Conservation (phyloP, 2,113 vertebrate species). For the Eubucco bourcierii region DNA sequence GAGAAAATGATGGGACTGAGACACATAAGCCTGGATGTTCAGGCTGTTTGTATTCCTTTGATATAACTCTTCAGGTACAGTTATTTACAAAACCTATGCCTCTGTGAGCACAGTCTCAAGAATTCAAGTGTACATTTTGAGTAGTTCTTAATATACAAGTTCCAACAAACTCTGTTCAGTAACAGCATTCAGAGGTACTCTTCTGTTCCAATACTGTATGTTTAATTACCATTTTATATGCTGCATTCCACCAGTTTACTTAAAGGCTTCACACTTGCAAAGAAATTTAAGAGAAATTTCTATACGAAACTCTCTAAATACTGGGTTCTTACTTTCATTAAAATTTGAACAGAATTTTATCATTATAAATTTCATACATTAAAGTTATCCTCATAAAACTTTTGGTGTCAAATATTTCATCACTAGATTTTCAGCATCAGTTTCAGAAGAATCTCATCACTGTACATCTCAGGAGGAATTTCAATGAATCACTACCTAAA, state of each 20-base stretch:
- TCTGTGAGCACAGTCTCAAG: background rate
- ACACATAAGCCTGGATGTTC: background rate
- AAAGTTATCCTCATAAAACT: background rate
- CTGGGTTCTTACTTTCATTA: background rate
- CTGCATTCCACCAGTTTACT: background rate
- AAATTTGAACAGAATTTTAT: background rate
- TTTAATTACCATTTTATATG: background rate
- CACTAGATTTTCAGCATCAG: background rate
- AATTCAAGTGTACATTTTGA: background rate
- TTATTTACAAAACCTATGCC: background rate
- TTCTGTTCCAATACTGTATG: background rate
- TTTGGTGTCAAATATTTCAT: background rate
- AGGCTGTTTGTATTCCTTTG: background rate
- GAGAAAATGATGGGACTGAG: background rate
- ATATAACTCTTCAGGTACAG: background rate
- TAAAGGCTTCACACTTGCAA: background rate
- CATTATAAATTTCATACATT: background rate
- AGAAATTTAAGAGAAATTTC: background rate
- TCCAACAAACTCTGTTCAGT: background rate
- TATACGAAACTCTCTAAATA: background rate
- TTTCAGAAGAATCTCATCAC: slow-evolving; percentile 9
- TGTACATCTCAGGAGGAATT: background rate
- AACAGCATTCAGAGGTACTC: background rate
- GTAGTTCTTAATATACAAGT: background rate
- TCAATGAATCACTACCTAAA: background rate